Conservation (phyloP, 1,140 invertebrate species). For the Bombus superbus region DNA sequence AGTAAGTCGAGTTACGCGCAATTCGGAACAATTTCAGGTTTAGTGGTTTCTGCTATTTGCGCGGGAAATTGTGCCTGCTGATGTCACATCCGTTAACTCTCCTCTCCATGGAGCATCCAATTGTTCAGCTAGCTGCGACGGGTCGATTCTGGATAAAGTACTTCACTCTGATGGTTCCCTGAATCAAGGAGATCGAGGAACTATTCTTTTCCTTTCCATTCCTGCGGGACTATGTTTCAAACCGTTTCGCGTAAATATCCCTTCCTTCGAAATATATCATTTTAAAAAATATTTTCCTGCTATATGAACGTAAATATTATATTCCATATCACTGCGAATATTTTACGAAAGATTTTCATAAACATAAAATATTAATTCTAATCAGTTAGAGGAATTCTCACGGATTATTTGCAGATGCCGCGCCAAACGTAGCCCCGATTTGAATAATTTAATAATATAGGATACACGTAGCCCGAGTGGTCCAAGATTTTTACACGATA, state of each 20-base stretch:
- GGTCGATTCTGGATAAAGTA: constrained; percentile 60
- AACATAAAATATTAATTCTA: no score
- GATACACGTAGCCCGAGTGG: no score
- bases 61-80: constrained; percentile 80
- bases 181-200: not conserved
- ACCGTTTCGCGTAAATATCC: not conserved
- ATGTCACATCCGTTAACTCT: constrained; percentile 79
- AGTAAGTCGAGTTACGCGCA: constrained; percentile 75
- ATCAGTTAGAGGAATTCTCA: no score
- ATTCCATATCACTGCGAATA: not conserved
- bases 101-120: constrained; percentile 52
- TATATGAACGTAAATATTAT: not conserved
- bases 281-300: not conserved
- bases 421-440: no score
- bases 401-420: no score
- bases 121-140: constrained; percentile 57
- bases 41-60: constrained; percentile 80
- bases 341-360: not conserved
- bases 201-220: not conserved
- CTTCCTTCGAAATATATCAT: not conserved
- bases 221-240: not conserved
- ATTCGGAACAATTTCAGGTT: constrained; percentile 80
- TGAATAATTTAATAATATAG: no score
- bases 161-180: not conserved
- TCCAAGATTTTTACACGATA: not conserved